These are phyloP conservation scores for Henicopernis longicauda DNA, from an alignment of 2,113 vertebrate species.

Conservation along the genomic window DNA sequence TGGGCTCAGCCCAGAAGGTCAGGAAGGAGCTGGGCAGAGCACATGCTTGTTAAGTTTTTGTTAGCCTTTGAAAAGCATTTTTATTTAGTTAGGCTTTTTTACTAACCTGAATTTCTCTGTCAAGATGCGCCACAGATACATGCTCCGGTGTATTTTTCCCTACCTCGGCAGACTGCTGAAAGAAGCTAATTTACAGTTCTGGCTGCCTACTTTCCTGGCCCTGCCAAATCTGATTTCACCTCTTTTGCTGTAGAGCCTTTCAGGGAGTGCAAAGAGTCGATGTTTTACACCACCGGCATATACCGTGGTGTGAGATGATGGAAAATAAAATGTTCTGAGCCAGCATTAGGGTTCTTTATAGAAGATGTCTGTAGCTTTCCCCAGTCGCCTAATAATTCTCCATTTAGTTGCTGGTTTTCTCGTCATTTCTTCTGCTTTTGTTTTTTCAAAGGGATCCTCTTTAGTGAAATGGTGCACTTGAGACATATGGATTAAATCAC, in stretches of 20 bases:
- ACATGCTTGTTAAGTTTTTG: background rate
- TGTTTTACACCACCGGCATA: conserved; percentile 41
- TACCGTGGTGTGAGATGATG: conserved; percentile 7
- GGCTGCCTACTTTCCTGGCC: background rate
- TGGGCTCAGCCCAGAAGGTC: background rate
- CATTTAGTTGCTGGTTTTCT: background rate
- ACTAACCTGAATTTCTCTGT: background rate
- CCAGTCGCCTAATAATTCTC: conserved; percentile 35
- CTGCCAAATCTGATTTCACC: conserved; percentile 53
- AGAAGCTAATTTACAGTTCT: background rate
- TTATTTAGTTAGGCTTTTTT: rapidly evolving
- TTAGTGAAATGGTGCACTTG: background rate
- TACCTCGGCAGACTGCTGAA: background rate
- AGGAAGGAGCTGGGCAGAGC: background rate
- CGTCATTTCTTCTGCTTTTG: background rate
- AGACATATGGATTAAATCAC: conserved; percentile 37
- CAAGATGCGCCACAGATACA: background rate
- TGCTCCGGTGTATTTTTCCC: background rate
- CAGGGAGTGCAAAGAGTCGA: conserved; percentile 6
- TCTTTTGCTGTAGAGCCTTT: background rate
- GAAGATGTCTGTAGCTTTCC: conserved; percentile 45
- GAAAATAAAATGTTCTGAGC: conserved; percentile 42
- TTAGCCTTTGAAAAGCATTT: background rate
- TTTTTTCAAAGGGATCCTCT: background rate
- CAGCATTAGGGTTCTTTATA: conserved; percentile 6